Percentiles rank a stretch among this genome's conserved stretches.
Conservation (phyloP, 23 tunicate genomes). For the Phallusia fumigata region DNA sequence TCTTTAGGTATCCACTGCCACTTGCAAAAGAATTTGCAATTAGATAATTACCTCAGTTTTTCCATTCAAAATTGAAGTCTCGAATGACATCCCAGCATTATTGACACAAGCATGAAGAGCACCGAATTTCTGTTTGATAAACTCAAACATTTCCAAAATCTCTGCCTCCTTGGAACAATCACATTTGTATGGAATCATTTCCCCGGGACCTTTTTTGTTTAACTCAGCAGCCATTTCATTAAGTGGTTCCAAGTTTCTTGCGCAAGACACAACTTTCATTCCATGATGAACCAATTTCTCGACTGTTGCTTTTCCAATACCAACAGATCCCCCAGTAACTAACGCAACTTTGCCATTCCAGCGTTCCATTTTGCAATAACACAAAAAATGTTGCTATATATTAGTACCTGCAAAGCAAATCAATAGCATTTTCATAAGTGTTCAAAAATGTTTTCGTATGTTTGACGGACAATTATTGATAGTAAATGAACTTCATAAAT, state of each 20-base stretch:
- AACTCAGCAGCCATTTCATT: constrained; percentile 49
- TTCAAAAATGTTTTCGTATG: too few relatives aligned
- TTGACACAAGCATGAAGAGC: constrained; percentile 63
- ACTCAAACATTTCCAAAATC: constrained; percentile 60
- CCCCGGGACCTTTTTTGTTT: constrained; percentile 48
- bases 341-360: constrained; percentile 82
- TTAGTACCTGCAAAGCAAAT: too few relatives aligned
- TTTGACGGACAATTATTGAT: too few relatives aligned
- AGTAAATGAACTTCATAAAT: too few relatives aligned
- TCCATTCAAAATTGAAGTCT: constrained; percentile 44
- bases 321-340: constrained; percentile 86
- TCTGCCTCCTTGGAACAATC: constrained; percentile 51
- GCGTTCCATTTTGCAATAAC: constrained; percentile 41
- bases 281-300: constrained; percentile 46
- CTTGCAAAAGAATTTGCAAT: too few relatives aligned
- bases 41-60: constrained; percentile 55
- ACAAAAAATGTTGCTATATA: too few relatives aligned
- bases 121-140: constrained; percentile 61
- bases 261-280: constrained; percentile 79
- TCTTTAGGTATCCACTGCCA: too few relatives aligned
- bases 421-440: too few relatives aligned
- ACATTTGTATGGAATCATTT: constrained; percentile 55
- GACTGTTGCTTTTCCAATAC: constrained; percentile 78
- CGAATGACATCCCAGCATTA: constrained; percentile 77
- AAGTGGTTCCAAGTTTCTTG: constrained; percentile 56